phyloP scores from a whole-genome alignment of 2,797 vertebrate genomes.

The Meda fulgida region DNA sequence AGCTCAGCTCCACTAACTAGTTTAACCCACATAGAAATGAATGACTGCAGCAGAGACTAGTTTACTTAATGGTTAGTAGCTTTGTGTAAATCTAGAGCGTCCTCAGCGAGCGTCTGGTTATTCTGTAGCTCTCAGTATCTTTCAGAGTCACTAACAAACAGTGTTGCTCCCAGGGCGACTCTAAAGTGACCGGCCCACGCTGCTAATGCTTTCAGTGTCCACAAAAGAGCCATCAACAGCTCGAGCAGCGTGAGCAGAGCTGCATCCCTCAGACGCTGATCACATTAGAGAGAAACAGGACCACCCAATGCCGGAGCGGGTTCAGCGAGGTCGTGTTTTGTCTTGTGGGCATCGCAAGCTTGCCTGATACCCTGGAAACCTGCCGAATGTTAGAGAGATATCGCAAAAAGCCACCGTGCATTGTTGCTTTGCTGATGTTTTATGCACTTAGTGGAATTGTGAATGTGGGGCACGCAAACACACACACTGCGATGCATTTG shows the following conservation, averaged over 20 bases:
- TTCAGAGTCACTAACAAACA: slow-evolving; percentile 14
- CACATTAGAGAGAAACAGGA: slow-evolving; percentile 9
- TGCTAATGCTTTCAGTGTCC: slow-evolving; percentile 35
- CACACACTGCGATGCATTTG: not conserved
- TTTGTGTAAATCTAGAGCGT: not conserved
- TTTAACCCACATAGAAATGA: not conserved
- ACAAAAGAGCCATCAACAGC: slow-evolving; percentile 29
- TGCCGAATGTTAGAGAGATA: not conserved
- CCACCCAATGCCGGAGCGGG: not conserved
- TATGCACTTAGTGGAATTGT: not conserved
- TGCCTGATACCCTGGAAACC: not conserved
- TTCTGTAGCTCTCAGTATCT: not conserved
- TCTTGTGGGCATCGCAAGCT: slow-evolving; percentile 6
- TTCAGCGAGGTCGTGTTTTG: not conserved
- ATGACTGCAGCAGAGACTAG: not conserved
- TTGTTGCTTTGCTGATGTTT: slow-evolving; percentile 4
- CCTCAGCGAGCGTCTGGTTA: no score
- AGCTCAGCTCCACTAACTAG: not conserved
- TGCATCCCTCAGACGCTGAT: slow-evolving; percentile 9
- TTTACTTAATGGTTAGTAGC: not conserved
- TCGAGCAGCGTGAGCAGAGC: not conserved
- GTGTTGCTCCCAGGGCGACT: not conserved
- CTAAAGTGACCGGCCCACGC: not conserved
- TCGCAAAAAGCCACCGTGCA: not conserved
- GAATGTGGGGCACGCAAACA: not conserved